phyloP scores from a whole-genome alignment of 2,113 vertebrate genomes.

The Desmodus rotundus region DNA sequence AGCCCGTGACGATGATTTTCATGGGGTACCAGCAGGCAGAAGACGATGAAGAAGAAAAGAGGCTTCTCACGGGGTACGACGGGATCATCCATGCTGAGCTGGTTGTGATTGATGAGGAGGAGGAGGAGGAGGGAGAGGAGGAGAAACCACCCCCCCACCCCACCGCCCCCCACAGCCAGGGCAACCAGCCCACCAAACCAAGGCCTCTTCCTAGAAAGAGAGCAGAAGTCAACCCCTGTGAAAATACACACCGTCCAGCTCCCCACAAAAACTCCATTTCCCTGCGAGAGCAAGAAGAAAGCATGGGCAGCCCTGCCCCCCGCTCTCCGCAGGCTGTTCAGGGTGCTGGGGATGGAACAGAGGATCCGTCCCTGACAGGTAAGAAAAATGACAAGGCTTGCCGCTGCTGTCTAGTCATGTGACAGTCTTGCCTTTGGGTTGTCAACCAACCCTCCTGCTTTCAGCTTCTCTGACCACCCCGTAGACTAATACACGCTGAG shows the following conservation, averaged over 20 bases:
- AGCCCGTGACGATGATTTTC: slow-evolving; percentile 95
- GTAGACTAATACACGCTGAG: slow-evolving; percentile 32
- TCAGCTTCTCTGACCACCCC: not conserved
- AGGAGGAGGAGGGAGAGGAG: slow-evolving; percentile 73
- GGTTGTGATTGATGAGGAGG: slow-evolving; percentile 87
- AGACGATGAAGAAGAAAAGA: slow-evolving; percentile 65
- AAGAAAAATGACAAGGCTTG: slow-evolving; percentile 77
- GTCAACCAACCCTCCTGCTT: slow-evolving; percentile 21
- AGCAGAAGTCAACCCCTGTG: slow-evolving; percentile 42
- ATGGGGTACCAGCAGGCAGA: slow-evolving; percentile 94
- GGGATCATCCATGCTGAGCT: slow-evolving; percentile 90
- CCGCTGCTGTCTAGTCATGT: slow-evolving; percentile 83
- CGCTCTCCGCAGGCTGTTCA: slow-evolving; percentile 54
- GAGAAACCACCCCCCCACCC: slow-evolving; percentile 84
- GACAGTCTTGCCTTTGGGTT: slow-evolving; percentile 24
- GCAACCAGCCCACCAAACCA: slow-evolving; percentile 83
- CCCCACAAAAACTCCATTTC: slow-evolving; percentile 81
- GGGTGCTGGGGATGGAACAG: slow-evolving; percentile 72
- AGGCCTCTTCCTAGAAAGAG: slow-evolving; percentile 64
- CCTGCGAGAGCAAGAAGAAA: slow-evolving; percentile 82
- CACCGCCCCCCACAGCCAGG: slow-evolving; percentile 83
- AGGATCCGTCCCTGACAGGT: slow-evolving; percentile 84
- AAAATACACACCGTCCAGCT: slow-evolving; percentile 64
- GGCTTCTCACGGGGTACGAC: slow-evolving; percentile 80
- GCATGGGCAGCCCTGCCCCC: slow-evolving; percentile 71